Evolutionary conservation across 2,888 invertebrate species (phyloP).

Genomic region (Chaetoderma sp.): DNA sequence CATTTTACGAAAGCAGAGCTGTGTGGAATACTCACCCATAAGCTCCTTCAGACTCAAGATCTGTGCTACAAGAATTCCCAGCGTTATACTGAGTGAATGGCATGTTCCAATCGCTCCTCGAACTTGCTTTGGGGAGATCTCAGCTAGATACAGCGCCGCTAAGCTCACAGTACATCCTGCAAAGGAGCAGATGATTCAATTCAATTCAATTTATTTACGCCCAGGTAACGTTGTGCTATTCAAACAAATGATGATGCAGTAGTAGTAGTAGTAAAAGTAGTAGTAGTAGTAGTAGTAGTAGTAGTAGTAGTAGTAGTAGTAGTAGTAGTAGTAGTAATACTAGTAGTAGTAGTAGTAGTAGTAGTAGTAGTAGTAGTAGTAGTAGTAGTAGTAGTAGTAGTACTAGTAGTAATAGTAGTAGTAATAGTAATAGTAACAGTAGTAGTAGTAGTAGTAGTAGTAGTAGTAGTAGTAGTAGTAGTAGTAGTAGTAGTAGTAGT

Average conservation of each 20-base stretch:
- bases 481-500: neutral
- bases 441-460: neutral
- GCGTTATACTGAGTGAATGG: slow-evolving; percentile 96
- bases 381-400: neutral
- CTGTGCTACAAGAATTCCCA: slow-evolving; percentile 89
- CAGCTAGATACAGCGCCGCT: slow-evolving; percentile 89
- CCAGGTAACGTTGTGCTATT: too few species aligned
- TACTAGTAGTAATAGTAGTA: neutral
- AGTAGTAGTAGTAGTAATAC: too few species aligned
- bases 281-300: neutral
- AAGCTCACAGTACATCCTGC: slow-evolving; percentile 86
- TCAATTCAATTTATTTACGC: too few species aligned
- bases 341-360: too few species aligned
- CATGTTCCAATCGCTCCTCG: slow-evolving; percentile 85
- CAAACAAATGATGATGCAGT: too few species aligned
- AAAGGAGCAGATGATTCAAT: too few species aligned
- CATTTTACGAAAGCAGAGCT: too few species aligned
- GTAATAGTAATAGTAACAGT: neutral
- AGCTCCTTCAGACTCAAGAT: slow-evolving; percentile 95
- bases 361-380: neutral
- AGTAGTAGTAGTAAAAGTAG: neutral
- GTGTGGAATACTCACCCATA: slow-evolving; percentile 77
- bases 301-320: neutral
- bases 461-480: neutral
- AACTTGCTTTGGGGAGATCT: slow-evolving; percentile 86